These are phyloP conservation scores for Leptinotarsa tumamoca DNA, from an alignment of 2,888 invertebrate species.

Conservation along the genomic window DNA sequence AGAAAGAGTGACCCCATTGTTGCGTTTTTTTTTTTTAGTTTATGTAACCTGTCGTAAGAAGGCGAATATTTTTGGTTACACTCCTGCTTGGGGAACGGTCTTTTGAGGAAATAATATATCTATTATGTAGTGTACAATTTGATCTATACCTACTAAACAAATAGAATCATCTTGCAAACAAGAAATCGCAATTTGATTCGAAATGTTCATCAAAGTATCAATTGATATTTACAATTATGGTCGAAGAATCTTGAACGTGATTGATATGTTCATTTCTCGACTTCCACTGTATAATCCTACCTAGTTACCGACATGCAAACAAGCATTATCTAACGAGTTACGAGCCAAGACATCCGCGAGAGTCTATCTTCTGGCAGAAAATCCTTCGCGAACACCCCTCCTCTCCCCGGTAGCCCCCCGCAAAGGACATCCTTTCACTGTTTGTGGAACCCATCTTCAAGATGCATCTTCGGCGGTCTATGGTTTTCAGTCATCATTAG, in stretches of 20 bases:
- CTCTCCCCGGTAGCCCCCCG: slow-evolving; percentile 28
- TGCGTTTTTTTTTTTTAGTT: too few species aligned
- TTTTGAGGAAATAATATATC: too few species aligned
- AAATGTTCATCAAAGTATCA: not conserved
- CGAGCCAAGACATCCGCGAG: slow-evolving; percentile 39
- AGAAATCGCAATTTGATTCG: too few species aligned
- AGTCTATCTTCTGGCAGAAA: slow-evolving; percentile 31
- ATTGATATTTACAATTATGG: not conserved
- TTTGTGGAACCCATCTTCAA: slow-evolving; percentile 55
- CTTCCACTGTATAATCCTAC: slow-evolving; percentile 10
- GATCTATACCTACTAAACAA: too few species aligned
- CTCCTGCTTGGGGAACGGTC: too few species aligned
- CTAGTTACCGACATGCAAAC: slow-evolving; percentile 21
- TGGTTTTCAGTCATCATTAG: slow-evolving; percentile 60
- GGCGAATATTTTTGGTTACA: too few species aligned
- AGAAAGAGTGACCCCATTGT: too few species aligned
- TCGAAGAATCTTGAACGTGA: not conserved
- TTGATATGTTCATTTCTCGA: not conserved
- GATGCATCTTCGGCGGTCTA: slow-evolving; percentile 50
- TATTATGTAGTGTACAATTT: too few species aligned
- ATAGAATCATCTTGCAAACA: too few species aligned
- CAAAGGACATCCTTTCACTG: slow-evolving; percentile 58
- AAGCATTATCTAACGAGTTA: slow-evolving; percentile 43
- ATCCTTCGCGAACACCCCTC: slow-evolving; percentile 38
- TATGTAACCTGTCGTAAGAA: too few species aligned